Conservation (phyloP, 2,888 invertebrate genomes). For the Metalampra italica region DNA sequence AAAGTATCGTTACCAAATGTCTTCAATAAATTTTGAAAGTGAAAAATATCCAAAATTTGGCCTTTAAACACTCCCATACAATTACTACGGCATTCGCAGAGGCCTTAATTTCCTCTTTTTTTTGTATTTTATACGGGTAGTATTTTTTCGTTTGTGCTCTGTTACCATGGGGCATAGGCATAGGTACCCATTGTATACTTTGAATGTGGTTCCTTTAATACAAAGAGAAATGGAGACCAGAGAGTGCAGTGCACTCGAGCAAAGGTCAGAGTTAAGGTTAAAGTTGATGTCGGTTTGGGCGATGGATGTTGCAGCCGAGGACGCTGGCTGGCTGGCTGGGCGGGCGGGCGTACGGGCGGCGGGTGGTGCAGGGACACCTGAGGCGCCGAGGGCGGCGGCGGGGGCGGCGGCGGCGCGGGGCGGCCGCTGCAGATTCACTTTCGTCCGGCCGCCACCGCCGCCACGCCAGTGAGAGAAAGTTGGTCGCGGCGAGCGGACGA, state of each 20-base stretch:
- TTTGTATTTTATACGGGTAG: too few species aligned
- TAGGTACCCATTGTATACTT: too few species aligned
- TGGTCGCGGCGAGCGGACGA: constrained; percentile 76
- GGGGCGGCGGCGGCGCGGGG: constrained; percentile 26
- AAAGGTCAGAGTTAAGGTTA: constrained; percentile 77
- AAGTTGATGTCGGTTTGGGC: constrained; percentile 61
- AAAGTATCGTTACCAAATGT: too few species aligned
- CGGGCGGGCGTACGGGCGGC: constrained; percentile 33
- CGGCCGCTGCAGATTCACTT: constrained; percentile 73
- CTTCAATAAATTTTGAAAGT: too few species aligned
- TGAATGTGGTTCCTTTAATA: too few species aligned
- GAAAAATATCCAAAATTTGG: too few species aligned
- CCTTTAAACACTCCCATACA: too few species aligned
- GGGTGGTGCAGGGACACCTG: constrained; percentile 37
- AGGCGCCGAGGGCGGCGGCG: constrained; percentile 36
- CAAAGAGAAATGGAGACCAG: not conserved
- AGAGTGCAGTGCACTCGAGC: constrained; percentile 64
- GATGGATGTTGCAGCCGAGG: constrained; percentile 34
- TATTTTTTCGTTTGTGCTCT: too few species aligned
- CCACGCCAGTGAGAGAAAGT: constrained; percentile 79
- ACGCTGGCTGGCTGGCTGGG: constrained; percentile 36
- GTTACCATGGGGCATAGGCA: too few species aligned
- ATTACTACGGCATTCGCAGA: too few species aligned
- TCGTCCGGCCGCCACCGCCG: constrained; percentile 70
- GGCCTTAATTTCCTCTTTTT: too few species aligned